Base-by-base conservation (phyloP, 2,888 invertebrate genomes). In the Ophraella communa region DNA sequence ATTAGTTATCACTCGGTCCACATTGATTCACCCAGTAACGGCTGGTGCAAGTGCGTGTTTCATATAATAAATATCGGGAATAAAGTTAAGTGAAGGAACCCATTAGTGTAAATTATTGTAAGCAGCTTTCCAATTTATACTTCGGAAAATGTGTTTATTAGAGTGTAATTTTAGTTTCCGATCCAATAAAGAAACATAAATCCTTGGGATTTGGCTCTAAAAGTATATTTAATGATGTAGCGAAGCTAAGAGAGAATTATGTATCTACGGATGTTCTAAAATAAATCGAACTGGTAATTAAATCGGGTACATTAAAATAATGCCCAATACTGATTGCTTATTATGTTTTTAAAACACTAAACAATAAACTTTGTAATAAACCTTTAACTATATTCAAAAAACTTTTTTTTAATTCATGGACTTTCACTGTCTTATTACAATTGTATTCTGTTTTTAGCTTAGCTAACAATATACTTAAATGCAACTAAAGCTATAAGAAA, bases 131-230 rank as follows among this genome's bases (percentile, higher is more conserved):
- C 70, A 69, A 70, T 71, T 70, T 71, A 59, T 51, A 72, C 71
- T 71, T 69, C 65, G 66, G 62, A 66, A 71, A 70, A 70, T 66
- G 61, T 66, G 60, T 66, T 35, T 62, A 59, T 59, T 59, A 59
- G 21, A 51, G 51, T 62, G 63, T 71, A 71, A 66, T 71, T 69
- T 66, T 67, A 64, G 64, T 67, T 68, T 72, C 66, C 72, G 71
- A 73, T 73, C 67, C 71, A 72, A 72, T 69, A 71, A 71, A 71
- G 69, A 68, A 58, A 56, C 68, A 67, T 74, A 74, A 74, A 74
- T 74, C 72, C 66, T 27, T 8, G 3, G 49, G 23, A 69, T 70
- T 67, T 52, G 59, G 49, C 45, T 23, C 49, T 51, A 51, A 27
- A 51, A 51, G 24, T 51, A 11, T 20, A 20, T 39, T 21, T 21